Base-by-base conservation (phyloP, 1,140 invertebrate species). In the Drosophila tristis region DNA sequence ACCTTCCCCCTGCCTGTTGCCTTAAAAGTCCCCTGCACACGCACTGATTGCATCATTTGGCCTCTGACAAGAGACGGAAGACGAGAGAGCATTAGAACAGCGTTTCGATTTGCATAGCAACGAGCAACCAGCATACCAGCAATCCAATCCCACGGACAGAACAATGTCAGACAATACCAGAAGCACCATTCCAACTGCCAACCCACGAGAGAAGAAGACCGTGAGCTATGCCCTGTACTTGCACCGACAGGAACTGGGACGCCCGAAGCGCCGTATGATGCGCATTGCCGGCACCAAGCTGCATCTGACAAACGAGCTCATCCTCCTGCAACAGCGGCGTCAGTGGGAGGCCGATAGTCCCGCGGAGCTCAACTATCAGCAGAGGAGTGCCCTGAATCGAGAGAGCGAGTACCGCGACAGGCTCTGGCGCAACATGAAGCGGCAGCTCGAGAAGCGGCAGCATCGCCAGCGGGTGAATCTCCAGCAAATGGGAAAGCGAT, bases 231-330 rank as follows among this genome's bases (percentile, higher is more conserved):
- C 82, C 23, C 55, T 87, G 35, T 87, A 66, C 47, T 45, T 79
- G 64, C 79, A 87, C 56, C 61, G 72, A 8, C 50, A 55, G 67
- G 84, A 89, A 54, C 29, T 87, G 71, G 25, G 44, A 0, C 82
- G 82, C 20, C 71, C 68, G 49, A 76, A 62, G 65, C 80, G 71
- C 11, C 72, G 68, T 15, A 15, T 82, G 31, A 82, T 82, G 84
- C 63, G 67, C 11, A 48, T 87, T 23, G 72, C 62, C 49, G 59
- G 31, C 60, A 87, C 84, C 66, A 82, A 87, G 51, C 11, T 82
- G 63, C 64, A 59, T 42, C 59, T 89, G 79, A 89, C 85, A 63
- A 67, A 87, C 53, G 82, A 79, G 60, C 76, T 87, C 72, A 87
- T 82, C 23, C 63, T 49, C 53, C 60, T 43, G 13, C 47, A 60